Evolutionary conservation across 2,797 vertebrate genomes (phyloP).

Genomic region (Trachops cirrhosus): DNA sequence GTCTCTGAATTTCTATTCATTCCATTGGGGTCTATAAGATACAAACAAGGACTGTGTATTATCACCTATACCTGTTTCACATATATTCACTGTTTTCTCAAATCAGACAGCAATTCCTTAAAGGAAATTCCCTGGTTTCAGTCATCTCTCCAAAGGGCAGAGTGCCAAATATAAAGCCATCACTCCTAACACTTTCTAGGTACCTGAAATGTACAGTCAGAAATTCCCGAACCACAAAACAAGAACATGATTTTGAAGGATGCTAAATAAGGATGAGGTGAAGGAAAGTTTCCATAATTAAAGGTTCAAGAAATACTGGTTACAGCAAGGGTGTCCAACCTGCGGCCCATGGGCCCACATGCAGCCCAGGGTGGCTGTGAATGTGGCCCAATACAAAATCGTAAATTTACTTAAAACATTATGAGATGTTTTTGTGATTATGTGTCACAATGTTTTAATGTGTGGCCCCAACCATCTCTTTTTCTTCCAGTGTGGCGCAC

Average conservation of each 20-base stretch:
- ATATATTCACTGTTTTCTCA: not conserved
- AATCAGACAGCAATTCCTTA: slow-evolving; percentile 7
- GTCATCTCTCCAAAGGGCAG: not conserved
- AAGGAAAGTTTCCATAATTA: slow-evolving; percentile 40
- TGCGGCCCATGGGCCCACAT: too few relatives aligned
- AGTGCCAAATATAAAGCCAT: not conserved
- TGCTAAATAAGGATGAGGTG: not conserved
- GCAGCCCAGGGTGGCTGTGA: too few relatives aligned
- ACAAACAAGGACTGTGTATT: not conserved
- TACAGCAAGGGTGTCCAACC: not conserved
- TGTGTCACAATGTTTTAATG: too few relatives aligned
- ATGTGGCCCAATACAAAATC: too few relatives aligned
- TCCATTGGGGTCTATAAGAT: not conserved
- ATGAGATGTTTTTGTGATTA: too few relatives aligned
- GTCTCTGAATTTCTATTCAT: slow-evolving; percentile 20
- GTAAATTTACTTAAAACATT: too few relatives aligned
- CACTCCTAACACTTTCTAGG: slow-evolving; percentile 37
- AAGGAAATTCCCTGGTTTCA: slow-evolving; percentile 26
- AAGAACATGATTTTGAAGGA: slow-evolving; percentile 13
- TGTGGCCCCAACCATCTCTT: too few relatives aligned
- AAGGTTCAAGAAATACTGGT: slow-evolving; percentile 16
- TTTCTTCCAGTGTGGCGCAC: too few relatives aligned
- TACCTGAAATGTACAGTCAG: not conserved
- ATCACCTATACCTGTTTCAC: not conserved
- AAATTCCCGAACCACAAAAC: slow-evolving; percentile 29